Evolutionary conservation across 2,797 vertebrate genomes (phyloP).

Genomic region (Muscicapa comitata): DNA sequence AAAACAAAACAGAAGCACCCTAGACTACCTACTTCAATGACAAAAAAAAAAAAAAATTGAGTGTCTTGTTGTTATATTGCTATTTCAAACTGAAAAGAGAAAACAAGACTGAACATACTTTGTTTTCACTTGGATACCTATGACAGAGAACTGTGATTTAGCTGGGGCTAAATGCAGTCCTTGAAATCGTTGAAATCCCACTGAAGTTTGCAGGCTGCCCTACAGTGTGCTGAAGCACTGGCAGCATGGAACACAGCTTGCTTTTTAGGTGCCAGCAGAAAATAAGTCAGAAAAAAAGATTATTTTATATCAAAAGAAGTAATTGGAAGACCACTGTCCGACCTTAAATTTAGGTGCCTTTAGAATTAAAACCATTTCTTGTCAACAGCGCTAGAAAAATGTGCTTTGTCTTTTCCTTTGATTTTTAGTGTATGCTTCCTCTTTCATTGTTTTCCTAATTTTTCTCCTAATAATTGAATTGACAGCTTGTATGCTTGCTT

Average conservation of each 20-base stretch:
- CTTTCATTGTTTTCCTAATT: neutral
- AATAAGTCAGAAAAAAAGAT: neutral
- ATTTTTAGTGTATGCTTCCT: neutral
- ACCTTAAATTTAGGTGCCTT: neutral
- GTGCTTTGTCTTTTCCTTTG: neutral
- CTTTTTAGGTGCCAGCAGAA: neutral
- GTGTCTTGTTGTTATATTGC: neutral
- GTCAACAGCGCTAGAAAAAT: neutral
- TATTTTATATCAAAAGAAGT: neutral
- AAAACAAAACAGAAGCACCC: no score
- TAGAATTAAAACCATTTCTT: neutral
- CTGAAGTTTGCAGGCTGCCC: neutral
- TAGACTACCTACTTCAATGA: neutral
- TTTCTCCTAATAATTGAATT: neutral
- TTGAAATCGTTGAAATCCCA: neutral
- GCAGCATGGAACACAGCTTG: neutral
- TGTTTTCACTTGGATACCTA: neutral
- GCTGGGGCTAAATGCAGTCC: neutral
- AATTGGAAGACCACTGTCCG: neutral
- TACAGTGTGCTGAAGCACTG: neutral
- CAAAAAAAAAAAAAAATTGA: neutral
- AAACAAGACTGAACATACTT: neutral
- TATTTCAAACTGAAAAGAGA: neutral
- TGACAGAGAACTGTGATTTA: neutral
- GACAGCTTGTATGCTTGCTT: neutral